A percentile compares a stretch with the other conserved stretches of the same genome.
Conservation (phyloP, 2,797 vertebrate species). For the Microctenopoma stevenorrisi region DNA sequence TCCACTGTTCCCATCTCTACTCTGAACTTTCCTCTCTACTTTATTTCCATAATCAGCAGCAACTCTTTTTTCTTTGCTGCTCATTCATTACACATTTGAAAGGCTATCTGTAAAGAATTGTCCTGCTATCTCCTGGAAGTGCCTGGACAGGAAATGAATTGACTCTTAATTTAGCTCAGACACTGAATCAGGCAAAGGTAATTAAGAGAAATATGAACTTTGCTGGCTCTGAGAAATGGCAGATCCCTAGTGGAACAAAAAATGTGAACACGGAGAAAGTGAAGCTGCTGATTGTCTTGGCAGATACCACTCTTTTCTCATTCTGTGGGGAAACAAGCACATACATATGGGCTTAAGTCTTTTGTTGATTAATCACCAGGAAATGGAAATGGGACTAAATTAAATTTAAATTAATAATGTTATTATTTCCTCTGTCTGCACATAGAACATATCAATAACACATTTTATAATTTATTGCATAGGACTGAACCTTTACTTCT, state of each 20-base stretch:
- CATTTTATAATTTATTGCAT: not conserved
- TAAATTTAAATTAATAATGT: too few species aligned
- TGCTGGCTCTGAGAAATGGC: conserved; percentile 42
- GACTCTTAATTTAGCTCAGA: conserved; percentile 67
- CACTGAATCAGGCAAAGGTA: conserved; percentile 53
- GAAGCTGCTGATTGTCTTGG: conserved; percentile 18
- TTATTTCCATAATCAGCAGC: conserved; percentile 19
- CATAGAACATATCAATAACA: too few species aligned
- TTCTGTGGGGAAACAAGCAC: not conserved
- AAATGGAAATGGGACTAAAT: not conserved
- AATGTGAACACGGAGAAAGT: conserved; percentile 26
- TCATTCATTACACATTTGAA: conserved; percentile 51
- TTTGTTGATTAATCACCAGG: not conserved
- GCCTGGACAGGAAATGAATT: conserved; percentile 67
- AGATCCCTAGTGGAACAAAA: conserved; percentile 32
- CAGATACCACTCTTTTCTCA: conserved; percentile 15
- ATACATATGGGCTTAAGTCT: conserved; percentile 14
- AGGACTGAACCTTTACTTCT: too few species aligned
- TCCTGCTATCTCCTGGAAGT: conserved; percentile 31
- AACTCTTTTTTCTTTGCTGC: conserved; percentile 30
- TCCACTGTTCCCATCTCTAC: conserved; percentile 6
- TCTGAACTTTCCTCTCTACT: conserved; percentile 11
- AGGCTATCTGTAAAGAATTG: conserved; percentile 51
- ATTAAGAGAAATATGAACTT: conserved; percentile 69
- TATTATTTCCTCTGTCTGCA: too few species aligned